A percentile compares a stretch with the other conserved stretches of the same genome.
Evolutionary conservation across 2,797 vertebrate genomes (phyloP).

Genomic region (Hylomyscus alleni): DNA sequence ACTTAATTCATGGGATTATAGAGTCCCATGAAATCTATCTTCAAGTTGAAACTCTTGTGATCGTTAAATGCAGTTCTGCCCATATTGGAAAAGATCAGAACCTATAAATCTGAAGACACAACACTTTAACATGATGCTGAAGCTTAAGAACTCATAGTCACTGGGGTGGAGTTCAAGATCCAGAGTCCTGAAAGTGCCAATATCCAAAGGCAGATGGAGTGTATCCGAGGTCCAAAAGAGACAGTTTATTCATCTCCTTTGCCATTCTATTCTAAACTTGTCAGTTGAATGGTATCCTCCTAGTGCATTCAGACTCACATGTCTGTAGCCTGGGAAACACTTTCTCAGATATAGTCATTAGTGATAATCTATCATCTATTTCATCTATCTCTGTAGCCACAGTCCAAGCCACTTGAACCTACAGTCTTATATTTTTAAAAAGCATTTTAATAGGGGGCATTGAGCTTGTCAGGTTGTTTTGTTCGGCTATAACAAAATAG

Average conservation of each 20-base stretch:
- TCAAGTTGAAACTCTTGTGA: background rate
- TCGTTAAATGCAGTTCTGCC: background rate
- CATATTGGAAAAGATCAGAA: background rate
- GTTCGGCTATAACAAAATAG: background rate
- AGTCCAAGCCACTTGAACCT: background rate
- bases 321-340: background rate
- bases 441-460: background rate
- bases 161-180: background rate
- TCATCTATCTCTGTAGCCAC: background rate
- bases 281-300: no score
- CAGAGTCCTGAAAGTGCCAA: background rate
- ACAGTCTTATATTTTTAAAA: background rate
- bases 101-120: background rate
- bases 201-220: background rate
- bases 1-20: background rate
- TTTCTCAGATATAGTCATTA: background rate
- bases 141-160: no score
- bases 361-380: background rate
- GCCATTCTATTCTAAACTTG: background rate
- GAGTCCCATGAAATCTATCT: background rate
- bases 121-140: background rate
- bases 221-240: fast-evolving
- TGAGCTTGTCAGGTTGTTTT: background rate
- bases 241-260: background rate
- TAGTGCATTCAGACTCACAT: background rate